Conservation (phyloP, 1,140 invertebrate genomes). For the Galleria mellonella region DNA sequence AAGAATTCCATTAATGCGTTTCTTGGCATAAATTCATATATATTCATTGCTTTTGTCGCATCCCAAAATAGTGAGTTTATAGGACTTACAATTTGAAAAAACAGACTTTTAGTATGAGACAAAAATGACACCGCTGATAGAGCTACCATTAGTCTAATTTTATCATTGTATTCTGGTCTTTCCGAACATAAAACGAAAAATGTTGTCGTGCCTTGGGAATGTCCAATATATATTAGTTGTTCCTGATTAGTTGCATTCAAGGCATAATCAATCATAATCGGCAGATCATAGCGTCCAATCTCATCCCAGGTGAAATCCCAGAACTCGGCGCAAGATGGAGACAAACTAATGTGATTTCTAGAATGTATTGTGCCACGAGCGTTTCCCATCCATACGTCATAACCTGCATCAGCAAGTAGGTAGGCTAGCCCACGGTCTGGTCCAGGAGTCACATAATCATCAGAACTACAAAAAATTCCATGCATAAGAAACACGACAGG, state of each 20-base stretch:
- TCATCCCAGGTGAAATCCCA: conserved; percentile 77
- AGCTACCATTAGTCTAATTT: not conserved
- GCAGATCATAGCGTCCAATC: conserved; percentile 81
- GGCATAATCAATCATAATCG: conserved; percentile 79
- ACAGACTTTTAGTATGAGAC: not conserved
- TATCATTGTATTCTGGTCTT: no score
- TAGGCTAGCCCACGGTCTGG: conserved; percentile 77
- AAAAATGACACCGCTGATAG: not conserved
- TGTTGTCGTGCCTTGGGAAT: not conserved
- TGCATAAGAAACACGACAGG: conserved; percentile 51
- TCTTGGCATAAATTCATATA: not conserved
- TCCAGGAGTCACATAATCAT: conserved; percentile 77
- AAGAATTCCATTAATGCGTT: not conserved
- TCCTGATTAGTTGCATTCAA: conserved; percentile 45
- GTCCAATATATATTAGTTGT: not conserved
- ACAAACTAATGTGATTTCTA: conserved; percentile 68
- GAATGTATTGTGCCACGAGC: conserved; percentile 77
- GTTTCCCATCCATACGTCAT: no score
- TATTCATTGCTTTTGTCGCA: not conserved
- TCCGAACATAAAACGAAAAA: not conserved
- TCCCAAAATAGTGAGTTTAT: not conserved
- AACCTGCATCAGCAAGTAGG: no score
- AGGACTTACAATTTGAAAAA: not conserved
- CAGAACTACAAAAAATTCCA: conserved; percentile 77
- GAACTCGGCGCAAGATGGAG: conserved; percentile 65